Percentiles rank a stretch among this genome's conserved stretches.
These are phyloP conservation scores for Thamnaconus septentrionalis DNA, from an alignment of 2,113 vertebrate genomes.

Conservation along the genomic window DNA sequence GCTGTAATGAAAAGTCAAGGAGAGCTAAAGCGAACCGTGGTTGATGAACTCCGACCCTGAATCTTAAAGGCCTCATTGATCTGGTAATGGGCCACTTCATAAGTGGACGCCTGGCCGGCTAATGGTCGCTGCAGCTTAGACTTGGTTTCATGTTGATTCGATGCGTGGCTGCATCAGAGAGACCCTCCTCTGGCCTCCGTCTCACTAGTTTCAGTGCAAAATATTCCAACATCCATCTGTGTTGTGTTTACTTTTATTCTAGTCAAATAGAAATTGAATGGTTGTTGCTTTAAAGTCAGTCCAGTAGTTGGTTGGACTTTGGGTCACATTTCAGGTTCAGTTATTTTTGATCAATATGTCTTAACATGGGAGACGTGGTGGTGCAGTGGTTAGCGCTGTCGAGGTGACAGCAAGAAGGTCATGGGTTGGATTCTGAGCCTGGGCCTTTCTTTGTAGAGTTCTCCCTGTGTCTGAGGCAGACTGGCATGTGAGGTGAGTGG, in stretches of 20 bases:
- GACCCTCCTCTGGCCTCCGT: background rate
- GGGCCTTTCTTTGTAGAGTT: no score
- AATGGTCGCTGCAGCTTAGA: slow-evolving; percentile 26
- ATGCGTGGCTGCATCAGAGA: background rate
- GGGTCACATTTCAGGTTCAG: background rate
- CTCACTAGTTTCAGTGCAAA: background rate
- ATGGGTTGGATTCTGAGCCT: no score
- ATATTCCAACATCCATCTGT: no score
- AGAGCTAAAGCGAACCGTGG: background rate
- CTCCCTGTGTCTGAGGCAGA: no score
- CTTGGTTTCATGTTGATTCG: slow-evolving; percentile 11
- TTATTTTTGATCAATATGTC: no score
- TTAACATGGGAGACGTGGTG: no score
- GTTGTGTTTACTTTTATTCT: background rate
- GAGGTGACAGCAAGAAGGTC: no score
- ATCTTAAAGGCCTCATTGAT: slow-evolving; percentile 8
- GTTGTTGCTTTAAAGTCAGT: no score
- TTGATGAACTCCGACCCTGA: background rate
- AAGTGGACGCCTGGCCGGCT: slow-evolving; percentile 6
- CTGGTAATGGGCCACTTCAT: background rate
- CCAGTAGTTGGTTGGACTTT: no score
- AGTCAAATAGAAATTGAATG: background rate
- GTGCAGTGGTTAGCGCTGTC: no score
- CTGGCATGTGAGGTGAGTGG: no score
- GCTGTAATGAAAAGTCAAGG: background rate